phyloP scores from a whole-genome alignment of 2,797 vertebrate species.

The Phalanger gymnotis region DNA sequence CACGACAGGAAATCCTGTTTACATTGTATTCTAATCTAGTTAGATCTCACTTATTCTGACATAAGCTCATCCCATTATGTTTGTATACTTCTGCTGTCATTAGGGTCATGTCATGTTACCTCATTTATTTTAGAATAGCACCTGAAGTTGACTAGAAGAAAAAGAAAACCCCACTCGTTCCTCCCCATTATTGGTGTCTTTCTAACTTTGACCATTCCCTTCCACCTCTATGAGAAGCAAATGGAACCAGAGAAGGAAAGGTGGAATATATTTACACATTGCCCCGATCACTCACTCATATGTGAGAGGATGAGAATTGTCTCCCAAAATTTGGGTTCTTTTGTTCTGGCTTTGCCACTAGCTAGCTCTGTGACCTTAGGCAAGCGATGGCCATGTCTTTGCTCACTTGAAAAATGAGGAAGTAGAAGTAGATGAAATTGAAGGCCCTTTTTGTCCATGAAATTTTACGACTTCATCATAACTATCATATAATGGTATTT shows the following conservation, averaged over 20 bases:
- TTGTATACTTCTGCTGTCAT: no score
- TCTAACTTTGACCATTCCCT: no score
- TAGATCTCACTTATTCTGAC: no score
- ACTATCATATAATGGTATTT: background rate
- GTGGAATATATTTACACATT: background rate
- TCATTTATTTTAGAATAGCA: no score
- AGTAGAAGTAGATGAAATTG: background rate
- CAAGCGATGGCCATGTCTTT: background rate
- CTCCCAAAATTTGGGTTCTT: background rate
- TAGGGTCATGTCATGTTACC: no score
- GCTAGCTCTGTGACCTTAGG: background rate
- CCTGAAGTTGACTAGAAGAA: no score
- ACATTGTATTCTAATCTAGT: no score
- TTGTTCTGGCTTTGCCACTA: background rate
- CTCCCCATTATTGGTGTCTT: no score
- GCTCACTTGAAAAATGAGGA: background rate
- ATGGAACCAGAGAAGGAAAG: background rate
- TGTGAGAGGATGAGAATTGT: background rate
- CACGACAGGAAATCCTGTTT: no score
- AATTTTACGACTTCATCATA: background rate
- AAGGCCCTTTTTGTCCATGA: background rate
- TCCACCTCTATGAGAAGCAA: no score
- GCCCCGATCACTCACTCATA: background rate
- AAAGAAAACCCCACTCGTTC: no score
- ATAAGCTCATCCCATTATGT: no score